Evolutionary conservation across 53 echinoderm and acorn worm species (phyloP).

Genomic region (Astropecten irregularis): DNA sequence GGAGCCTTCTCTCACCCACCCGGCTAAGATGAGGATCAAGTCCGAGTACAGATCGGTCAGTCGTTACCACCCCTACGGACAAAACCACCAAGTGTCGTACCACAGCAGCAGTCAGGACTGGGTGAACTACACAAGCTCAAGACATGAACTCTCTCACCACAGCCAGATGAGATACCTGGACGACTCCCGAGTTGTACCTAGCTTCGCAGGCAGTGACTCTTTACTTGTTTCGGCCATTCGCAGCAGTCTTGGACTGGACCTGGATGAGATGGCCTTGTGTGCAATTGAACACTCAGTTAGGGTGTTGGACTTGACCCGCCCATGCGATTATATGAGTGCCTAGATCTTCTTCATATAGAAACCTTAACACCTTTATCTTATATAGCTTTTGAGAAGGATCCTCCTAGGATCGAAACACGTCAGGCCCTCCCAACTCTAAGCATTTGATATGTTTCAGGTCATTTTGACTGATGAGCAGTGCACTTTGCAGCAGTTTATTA

Average conservation of each 20-base stretch:
- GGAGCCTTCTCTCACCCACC: neutral
- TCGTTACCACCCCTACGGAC: slow-evolving; percentile 20
- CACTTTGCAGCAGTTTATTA: too few relatives aligned
- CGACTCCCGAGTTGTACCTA: slow-evolving; percentile 9
- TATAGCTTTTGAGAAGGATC: too few relatives aligned
- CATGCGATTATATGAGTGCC: slow-evolving; percentile 23
- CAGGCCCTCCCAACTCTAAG: too few relatives aligned
- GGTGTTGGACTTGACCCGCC: slow-evolving; percentile 41
- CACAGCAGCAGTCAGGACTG: neutral
- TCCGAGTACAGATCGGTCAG: neutral
- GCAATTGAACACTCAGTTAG: slow-evolving; percentile 69
- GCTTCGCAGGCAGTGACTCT: neutral
- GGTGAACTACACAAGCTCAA: neutral
- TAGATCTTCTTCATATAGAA: too few relatives aligned
- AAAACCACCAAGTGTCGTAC: neutral
- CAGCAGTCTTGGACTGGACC: slow-evolving; percentile 33
- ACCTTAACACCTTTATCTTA: too few relatives aligned
- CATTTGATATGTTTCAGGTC: too few relatives aligned
- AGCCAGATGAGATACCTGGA: neutral
- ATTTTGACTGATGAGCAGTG: too few relatives aligned
- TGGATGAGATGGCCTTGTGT: slow-evolving; percentile 52
- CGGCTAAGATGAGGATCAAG: neutral
- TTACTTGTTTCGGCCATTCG: slow-evolving; percentile 22
- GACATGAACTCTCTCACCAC: neutral
- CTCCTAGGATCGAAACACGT: too few relatives aligned